Conservation (phyloP, 1,140 invertebrate genomes). For the Chelonus insularis region DNA sequence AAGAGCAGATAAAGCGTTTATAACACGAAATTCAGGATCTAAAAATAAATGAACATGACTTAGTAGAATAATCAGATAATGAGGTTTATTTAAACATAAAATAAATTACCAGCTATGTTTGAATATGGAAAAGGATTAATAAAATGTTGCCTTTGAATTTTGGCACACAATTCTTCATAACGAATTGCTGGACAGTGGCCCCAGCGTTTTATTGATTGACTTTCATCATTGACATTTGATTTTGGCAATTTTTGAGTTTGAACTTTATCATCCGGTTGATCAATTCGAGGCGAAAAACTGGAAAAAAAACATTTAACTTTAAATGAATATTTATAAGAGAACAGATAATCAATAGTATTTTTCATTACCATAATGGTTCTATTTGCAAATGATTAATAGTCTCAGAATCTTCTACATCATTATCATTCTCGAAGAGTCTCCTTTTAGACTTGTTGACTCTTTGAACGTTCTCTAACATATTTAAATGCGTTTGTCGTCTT, state of each 20-base stretch:
- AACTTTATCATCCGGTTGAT: neutral
- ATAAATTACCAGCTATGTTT: neutral
- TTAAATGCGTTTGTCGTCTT: neutral
- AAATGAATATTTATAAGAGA: too few species aligned
- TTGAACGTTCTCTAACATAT: constrained; percentile 10
- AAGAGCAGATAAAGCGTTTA: too few species aligned
- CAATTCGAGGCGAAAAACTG: neutral
- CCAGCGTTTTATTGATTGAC: constrained; percentile 16
- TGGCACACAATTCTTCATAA: constrained; percentile 26
- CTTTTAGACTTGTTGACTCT: constrained; percentile 23
- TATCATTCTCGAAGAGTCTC: constrained; percentile 26
- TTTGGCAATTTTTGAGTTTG: neutral
- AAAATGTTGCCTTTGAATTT: neutral
- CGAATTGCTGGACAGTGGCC: constrained; percentile 15
- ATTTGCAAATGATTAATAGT: constrained; percentile 11
- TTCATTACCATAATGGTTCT: constrained; percentile 8
- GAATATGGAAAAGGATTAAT: neutral
- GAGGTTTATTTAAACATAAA: neutral
- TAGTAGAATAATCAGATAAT: too few species aligned
- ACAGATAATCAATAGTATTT: too few species aligned
- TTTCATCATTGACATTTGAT: neutral
- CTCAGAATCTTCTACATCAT: constrained; percentile 21
- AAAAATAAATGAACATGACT: too few species aligned
- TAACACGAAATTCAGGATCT: too few species aligned
- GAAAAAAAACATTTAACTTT: neutral